These are phyloP conservation scores for Zygogramma bicolorata DNA, from an alignment of 2,888 invertebrate genomes.

Conservation along the genomic window DNA sequence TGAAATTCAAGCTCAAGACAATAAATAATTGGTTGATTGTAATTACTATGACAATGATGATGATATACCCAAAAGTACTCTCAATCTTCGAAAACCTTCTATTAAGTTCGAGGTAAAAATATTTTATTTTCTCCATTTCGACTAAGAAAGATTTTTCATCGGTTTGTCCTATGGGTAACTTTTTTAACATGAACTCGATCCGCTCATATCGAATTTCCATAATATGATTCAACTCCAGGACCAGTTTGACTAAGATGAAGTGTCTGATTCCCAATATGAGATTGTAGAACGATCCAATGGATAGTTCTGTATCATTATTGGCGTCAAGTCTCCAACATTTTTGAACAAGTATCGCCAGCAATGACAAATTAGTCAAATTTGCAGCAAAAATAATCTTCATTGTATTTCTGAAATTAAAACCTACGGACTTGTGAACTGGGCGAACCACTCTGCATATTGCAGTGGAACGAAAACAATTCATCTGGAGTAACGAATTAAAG, in stretches of 20 bases:
- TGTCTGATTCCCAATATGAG: too few relatives aligned
- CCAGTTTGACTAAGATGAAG: not conserved
- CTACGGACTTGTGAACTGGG: not conserved
- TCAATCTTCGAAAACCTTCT: too few relatives aligned
- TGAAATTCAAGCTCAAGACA: too few relatives aligned
- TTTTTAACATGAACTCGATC: not conserved
- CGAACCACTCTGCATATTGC: not conserved
- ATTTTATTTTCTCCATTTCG: too few relatives aligned
- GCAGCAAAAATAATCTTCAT: not conserved
- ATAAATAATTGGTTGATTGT: too few relatives aligned
- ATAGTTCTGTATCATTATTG: not conserved
- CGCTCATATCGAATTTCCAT: not conserved
- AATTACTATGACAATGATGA: too few relatives aligned
- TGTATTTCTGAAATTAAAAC: not conserved
- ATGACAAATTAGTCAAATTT: not conserved
- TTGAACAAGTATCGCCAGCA: not conserved
- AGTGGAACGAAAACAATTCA: not conserved
- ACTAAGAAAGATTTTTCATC: too few relatives aligned
- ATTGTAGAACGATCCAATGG: too few relatives aligned
- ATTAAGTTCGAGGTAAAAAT: too few relatives aligned
- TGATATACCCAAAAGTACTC: too few relatives aligned
- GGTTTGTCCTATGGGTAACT: not conserved
- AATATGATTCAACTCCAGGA: not conserved
- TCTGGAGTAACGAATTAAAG: not conserved
- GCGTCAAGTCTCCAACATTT: not conserved